These are phyloP conservation scores for Embiotoca jacksoni DNA, from an alignment of 2,113 vertebrate genomes.

Conservation along the genomic window DNA sequence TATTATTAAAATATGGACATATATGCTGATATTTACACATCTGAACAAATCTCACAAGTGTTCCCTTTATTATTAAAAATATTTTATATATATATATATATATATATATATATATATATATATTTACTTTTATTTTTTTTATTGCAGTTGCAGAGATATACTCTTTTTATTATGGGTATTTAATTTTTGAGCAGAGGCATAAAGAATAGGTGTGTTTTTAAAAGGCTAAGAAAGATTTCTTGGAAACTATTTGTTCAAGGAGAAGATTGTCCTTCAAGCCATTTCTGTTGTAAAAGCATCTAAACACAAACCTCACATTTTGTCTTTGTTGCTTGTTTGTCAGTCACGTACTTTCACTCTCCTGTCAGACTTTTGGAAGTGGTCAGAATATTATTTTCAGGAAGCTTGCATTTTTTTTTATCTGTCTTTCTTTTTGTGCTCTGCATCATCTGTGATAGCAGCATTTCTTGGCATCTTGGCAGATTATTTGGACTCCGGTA, in stretches of 20 bases:
- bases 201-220: too few species aligned
- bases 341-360: neutral
- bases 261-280: neutral
- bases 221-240: neutral
- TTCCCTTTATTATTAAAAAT: too few species aligned
- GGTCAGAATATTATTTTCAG: constrained; percentile 3
- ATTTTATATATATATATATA: too few species aligned
- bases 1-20: too few species aligned
- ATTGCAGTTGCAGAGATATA: too few species aligned
- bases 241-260: constrained; percentile 2
- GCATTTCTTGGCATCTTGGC: neutral
- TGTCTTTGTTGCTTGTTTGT: constrained; percentile 5
- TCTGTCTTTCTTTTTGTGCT: neutral
- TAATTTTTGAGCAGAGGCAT: too few species aligned
- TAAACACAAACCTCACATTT: neutral
- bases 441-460: neutral
- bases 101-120: too few species aligned
- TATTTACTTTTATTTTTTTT: too few species aligned
- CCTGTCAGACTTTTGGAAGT: neutral
- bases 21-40: too few species aligned
- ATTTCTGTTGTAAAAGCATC: constrained; percentile 1
- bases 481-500: neutral
- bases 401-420: neutral
- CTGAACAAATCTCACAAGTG: too few species aligned
- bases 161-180: too few species aligned